A percentile compares a stretch with the other conserved stretches of the same genome.
phyloP scores from a whole-genome alignment of 2,113 vertebrate genomes.

The Shinisaurus crocodilurus region DNA sequence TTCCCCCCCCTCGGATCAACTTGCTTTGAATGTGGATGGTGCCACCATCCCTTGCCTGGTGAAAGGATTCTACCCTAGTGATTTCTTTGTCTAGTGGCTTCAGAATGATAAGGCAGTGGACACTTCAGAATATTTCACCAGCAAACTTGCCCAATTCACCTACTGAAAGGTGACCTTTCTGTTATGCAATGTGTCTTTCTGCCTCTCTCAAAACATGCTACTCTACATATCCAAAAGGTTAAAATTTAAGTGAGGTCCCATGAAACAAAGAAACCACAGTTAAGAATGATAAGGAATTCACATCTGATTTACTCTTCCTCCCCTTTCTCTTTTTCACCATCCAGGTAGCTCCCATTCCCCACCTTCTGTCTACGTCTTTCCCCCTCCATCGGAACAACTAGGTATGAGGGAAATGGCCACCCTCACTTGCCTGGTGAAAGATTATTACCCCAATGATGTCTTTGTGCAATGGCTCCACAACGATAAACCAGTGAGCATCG shows the following conservation, averaged over 20 bases:
- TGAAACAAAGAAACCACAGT: background rate
- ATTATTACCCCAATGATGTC: constrained; percentile 50
- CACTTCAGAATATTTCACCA: constrained; percentile 36
- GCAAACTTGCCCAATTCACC: background rate
- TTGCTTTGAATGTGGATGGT: constrained; percentile 38
- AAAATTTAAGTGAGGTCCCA: background rate
- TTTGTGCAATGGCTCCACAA: constrained; percentile 63
- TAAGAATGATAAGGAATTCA: background rate
- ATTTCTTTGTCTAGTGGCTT: constrained; percentile 63
- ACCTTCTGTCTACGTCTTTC: constrained; percentile 56
- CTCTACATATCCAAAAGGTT: background rate
- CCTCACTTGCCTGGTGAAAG: constrained; percentile 60
- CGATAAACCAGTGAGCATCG: background rate
- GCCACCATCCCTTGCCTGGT: constrained; percentile 63
- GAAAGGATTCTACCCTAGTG: constrained; percentile 52
- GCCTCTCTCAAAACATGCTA: background rate
- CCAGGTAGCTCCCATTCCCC: background rate
- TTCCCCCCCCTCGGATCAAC: constrained; percentile 56
- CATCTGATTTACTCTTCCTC: background rate
- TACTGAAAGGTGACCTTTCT: background rate
- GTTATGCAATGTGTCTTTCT: background rate
- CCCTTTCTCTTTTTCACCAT: background rate
- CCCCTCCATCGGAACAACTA: constrained; percentile 63
- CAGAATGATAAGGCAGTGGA: constrained; percentile 25
- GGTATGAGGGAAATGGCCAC: constrained; percentile 46